phyloP scores from a whole-genome alignment of 2,888 invertebrate species.

The Tipula unca region DNA sequence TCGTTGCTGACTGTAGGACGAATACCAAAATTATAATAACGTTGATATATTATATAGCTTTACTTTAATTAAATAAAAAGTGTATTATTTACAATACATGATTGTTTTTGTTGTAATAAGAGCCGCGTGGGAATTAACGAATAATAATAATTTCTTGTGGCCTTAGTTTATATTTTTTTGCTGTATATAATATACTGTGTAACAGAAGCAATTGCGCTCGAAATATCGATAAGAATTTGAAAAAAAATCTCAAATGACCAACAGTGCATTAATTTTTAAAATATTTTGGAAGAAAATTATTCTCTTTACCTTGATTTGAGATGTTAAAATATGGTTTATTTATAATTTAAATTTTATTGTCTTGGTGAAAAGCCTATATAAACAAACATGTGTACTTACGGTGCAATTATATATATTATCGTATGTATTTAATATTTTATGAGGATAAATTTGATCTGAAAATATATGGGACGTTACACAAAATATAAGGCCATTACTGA shows the following conservation, averaged over 20 bases:
- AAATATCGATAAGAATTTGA: not conserved
- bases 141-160: not conserved
- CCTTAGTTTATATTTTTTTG: not conserved
- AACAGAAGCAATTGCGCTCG: not conserved
- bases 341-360: not conserved
- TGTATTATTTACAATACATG: not conserved
- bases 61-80: not conserved
- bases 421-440: too few relatives aligned
- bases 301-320: not conserved
- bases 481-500: too few relatives aligned
- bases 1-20: not conserved
- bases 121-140: not conserved
- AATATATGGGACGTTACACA: too few relatives aligned
- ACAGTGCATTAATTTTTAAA: not conserved
- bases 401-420: too few relatives aligned
- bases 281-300: not conserved
- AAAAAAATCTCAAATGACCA: not conserved
- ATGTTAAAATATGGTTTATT: not conserved
- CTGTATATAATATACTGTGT: not conserved
- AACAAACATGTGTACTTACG: not conserved
- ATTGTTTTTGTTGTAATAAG: not conserved
- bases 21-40: not conserved
- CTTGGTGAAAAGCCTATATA: not conserved
- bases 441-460: too few relatives aligned
- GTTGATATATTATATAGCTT: not conserved